Conservation (phyloP, 2,888 invertebrate species). For the Erannis defoliaria region DNA sequence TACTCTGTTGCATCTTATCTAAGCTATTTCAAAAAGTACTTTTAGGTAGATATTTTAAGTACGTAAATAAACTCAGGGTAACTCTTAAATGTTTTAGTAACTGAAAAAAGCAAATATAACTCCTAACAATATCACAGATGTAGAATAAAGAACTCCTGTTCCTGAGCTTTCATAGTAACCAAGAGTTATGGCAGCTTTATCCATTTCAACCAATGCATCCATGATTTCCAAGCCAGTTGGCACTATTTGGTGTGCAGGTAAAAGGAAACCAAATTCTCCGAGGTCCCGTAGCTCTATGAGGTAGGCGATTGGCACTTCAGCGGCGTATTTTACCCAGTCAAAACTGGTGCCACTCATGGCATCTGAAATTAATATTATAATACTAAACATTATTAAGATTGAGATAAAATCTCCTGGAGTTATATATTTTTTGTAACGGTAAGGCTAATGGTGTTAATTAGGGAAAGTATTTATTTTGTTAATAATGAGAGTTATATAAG, state of each 20-base stretch:
- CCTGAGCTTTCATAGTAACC: conserved; percentile 61
- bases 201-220: conserved; percentile 82
- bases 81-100: conserved; percentile 3
- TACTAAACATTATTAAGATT: no score
- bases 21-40: no score
- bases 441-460: no score
- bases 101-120: conserved; percentile 39
- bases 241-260: conserved; percentile 83
- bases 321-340: conserved; percentile 86
- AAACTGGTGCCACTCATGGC: conserved; percentile 82
- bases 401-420: no score
- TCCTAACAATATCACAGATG: conserved; percentile 48
- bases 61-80: no score
- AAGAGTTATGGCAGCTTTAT: conserved; percentile 64
- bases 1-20: no score
- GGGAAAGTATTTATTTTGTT: no score
- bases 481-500: no score
- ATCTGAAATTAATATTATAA: conserved; percentile 64
- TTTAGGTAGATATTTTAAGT: no score
- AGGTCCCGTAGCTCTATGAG: conserved; percentile 88
- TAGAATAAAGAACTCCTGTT: conserved; percentile 45
- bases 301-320: conserved; percentile 83
- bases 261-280: conserved; percentile 85
- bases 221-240: conserved; percentile 87
- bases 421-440: no score